These are phyloP conservation scores for Gonocerus acuteangulatus DNA, from an alignment of 2,888 invertebrate species.

Conservation along the genomic window DNA sequence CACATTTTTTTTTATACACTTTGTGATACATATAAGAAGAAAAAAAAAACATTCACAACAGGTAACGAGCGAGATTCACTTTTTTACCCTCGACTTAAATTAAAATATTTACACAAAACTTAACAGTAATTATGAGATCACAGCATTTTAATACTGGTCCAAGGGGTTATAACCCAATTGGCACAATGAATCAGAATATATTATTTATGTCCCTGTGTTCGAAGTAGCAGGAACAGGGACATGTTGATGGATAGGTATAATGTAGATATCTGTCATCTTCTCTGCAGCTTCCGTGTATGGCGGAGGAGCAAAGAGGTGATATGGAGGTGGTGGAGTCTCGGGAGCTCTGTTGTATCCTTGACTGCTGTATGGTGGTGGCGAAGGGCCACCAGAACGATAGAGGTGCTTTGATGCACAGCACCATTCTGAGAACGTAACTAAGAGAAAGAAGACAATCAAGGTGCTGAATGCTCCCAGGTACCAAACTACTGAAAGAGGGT, in stretches of 20 bases:
- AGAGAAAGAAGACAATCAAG: constrained; percentile 50
- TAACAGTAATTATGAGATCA: constrained; percentile 19
- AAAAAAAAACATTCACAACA: constrained; percentile 1
- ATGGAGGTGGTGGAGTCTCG: constrained; percentile 48
- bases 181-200: not conserved
- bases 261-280: constrained; percentile 32
- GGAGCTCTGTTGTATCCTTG: constrained; percentile 34
- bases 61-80: constrained; percentile 20
- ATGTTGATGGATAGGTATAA: constrained; percentile 32
- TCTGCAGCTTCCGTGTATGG: constrained; percentile 42
- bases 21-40: no score
- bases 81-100: constrained; percentile 14
- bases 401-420: constrained; percentile 45
- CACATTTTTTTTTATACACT: no score
- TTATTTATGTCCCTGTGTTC: no score
- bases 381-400: constrained; percentile 41
- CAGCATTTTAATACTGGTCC: constrained; percentile 23
- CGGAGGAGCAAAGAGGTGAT: constrained; percentile 51
- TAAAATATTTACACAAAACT: not conserved
- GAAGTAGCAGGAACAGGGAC: no score
- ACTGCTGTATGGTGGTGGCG: constrained; percentile 37
- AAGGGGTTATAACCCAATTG: constrained; percentile 6
- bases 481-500: constrained; percentile 53
- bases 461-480: constrained; percentile 53
- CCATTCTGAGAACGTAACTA: constrained; percentile 52